phyloP scores from a whole-genome alignment of 2,888 invertebrate genomes.

The Aromia moschata region DNA sequence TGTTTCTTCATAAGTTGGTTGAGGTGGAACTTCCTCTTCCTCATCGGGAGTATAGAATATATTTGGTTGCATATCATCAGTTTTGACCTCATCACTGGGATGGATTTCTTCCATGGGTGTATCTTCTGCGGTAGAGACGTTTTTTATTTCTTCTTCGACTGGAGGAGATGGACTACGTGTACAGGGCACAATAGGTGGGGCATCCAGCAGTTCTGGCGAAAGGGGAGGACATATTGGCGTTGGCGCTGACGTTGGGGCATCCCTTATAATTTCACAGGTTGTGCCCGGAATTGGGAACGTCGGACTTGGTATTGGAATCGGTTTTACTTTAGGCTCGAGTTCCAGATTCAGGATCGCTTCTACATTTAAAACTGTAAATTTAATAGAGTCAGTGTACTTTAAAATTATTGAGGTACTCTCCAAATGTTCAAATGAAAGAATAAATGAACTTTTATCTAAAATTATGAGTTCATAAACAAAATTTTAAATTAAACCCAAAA shows the following conservation, averaged over 20 bases:
- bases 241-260: conserved; percentile 1
- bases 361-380: conserved; percentile 55
- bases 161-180: conserved; percentile 12
- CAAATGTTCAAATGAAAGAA: too few species aligned
- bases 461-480: too few species aligned
- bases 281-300: conserved; percentile 57
- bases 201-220: conserved; percentile 14
- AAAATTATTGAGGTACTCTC: too few species aligned
- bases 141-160: not conserved
- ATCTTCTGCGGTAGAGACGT: not conserved
- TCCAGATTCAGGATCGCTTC: conserved; percentile 58
- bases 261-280: conserved; percentile 41
- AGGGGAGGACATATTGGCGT: not conserved
- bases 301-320: conserved; percentile 52
- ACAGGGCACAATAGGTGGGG: conserved; percentile 5
- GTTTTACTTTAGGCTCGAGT: conserved; percentile 50
- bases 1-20: conserved; percentile 44
- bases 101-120: conserved; percentile 15
- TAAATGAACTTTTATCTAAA: too few species aligned
- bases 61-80: conserved; percentile 43
- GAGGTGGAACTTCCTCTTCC: conserved; percentile 47
- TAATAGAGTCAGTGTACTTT: too few species aligned
- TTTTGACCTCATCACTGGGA: too few species aligned
- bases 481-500: too few species aligned
- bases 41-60: conserved; percentile 61